These are phyloP conservation scores for Ormia ochracea DNA, from an alignment of 2,888 invertebrate genomes.

Conservation along the genomic window DNA sequence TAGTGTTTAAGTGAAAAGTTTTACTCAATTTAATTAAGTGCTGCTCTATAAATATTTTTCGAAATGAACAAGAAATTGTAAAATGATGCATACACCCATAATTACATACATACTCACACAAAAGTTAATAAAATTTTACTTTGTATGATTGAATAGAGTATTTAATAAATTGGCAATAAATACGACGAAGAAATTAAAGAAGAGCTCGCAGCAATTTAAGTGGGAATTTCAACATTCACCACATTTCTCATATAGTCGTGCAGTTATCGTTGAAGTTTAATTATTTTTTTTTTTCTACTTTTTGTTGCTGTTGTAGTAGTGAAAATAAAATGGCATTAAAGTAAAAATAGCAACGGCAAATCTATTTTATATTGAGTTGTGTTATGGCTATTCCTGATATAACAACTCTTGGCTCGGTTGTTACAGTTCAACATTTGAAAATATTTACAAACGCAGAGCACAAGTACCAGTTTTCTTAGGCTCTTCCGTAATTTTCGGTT, in stretches of 20 bases:
- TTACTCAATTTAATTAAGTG: too few species aligned
- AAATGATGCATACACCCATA: too few species aligned
- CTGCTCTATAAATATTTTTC: too few species aligned
- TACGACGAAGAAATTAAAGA: not conserved
- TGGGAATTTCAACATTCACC: conserved; percentile 51
- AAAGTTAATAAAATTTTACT: too few species aligned
- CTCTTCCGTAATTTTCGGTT: too few species aligned
- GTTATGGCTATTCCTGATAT: not conserved
- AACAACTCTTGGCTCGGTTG: not conserved
- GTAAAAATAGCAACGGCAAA: not conserved
- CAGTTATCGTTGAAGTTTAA: conserved; percentile 12
- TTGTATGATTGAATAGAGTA: not conserved
- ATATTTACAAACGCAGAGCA: not conserved
- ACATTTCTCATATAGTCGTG: conserved; percentile 34
- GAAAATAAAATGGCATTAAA: conserved; percentile 8
- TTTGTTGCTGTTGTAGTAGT: not conserved
- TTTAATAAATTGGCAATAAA: conserved; percentile 25
- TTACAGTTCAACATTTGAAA: conserved; percentile 18
- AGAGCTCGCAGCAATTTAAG: conserved; percentile 45
- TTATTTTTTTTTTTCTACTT: conserved; percentile 7
- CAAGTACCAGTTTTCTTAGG: not conserved
- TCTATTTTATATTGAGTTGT: not conserved
- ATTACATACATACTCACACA: too few species aligned
- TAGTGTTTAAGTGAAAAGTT: too few species aligned
- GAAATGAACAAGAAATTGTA: too few species aligned